phyloP scores from a whole-genome alignment of 2,113 vertebrate species.

The Labeo rohita region DNA sequence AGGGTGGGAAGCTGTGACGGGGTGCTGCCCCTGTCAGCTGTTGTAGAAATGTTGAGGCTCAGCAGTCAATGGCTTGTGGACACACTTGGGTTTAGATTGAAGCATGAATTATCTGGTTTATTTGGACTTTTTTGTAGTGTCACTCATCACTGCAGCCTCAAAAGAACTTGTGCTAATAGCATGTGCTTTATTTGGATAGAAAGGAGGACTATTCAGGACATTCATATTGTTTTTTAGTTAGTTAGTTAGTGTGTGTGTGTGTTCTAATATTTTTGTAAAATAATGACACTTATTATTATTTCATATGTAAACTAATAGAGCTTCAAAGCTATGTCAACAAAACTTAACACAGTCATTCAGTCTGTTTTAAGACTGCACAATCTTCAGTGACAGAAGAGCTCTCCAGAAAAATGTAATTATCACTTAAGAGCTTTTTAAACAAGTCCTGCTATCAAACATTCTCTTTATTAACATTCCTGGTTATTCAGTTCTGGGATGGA shows the following conservation, averaged over 20 bases:
- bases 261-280: too few species aligned
- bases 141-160: background rate
- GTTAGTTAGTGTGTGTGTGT: too few species aligned
- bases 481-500: background rate
- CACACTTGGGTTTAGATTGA: slow-evolving; percentile 10
- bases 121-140: background rate
- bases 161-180: background rate
- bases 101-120: background rate
- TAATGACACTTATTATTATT: too few species aligned
- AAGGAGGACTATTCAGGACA: too few species aligned
- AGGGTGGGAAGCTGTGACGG: background rate
- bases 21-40: slow-evolving; percentile 20
- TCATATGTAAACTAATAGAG: too few species aligned
- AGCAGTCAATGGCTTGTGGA: background rate
- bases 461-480: slow-evolving; percentile 13
- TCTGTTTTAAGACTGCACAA: background rate
- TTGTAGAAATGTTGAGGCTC: background rate
- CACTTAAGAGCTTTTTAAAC: slow-evolving; percentile 2
- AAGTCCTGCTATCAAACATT: slow-evolving; percentile 1
- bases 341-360: too few species aligned
- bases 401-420: slow-evolving; percentile 35
- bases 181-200: background rate
- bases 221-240: too few species aligned
- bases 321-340: too few species aligned
- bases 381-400: background rate